Base-by-base conservation (phyloP, 2,888 invertebrate species). In the Spialia ferax region DNA sequence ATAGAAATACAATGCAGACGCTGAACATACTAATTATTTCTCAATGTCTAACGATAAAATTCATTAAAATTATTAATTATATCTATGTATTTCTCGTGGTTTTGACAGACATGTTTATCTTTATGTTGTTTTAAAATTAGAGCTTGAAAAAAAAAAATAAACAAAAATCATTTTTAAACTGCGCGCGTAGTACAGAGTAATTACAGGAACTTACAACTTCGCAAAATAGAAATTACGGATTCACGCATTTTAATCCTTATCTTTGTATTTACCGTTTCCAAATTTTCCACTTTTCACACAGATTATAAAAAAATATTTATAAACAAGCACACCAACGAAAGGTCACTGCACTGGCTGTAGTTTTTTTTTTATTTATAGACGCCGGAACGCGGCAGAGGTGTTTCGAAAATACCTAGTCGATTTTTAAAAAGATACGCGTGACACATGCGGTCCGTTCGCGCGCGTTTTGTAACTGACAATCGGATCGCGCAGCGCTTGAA, bases 341-440 rank as follows among this genome's bases (percentile, higher is more conserved):
- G 88, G 80, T 87, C 91, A 92, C 92, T 91, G 89, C 89, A 91
- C 91, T 91, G 85, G 71, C 78, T 77, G 77, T 75, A 75, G 73
- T 77, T 76, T 45, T 72, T 69, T 35, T 70, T 77, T 80, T 81
- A 80, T 81, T 86, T 86, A 87, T 87, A 86, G 85, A 83, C 52
- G 85, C 83, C 52, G 20, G 55, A 45, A 52, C 66, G 66, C 57
- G 59, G 57, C 45, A 45, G 45, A 59, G 61, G 66, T 59, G 66
- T 60, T 66, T 66, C 66, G 60, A 60, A 66, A 66, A 66, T 66
- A n/a, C n/a, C n/a, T n/a, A 66, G 66, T 60, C 54, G 60, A 60
- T 66, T 66, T 66, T 66, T 66, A 66, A 66, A 66, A 77, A 78
- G 77, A 76, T 62, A 75, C 77, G 71, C 74, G 74, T 71, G 69